These are phyloP conservation scores for Scaptodrosophila lebanonensis DNA, from an alignment of 1,140 invertebrate species.

Conservation along the genomic window DNA sequence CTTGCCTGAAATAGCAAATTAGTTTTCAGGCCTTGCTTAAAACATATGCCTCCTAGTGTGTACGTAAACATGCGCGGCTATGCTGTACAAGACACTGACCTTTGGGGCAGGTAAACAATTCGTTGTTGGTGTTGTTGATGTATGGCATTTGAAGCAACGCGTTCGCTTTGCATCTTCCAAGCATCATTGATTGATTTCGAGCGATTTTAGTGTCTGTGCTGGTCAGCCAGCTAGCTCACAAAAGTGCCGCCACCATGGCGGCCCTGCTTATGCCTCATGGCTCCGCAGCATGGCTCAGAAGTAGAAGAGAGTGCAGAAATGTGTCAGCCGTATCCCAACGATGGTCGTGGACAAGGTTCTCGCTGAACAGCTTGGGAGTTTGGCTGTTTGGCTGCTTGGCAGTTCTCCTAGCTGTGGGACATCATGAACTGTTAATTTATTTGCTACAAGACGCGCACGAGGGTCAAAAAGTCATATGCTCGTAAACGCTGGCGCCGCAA, in stretches of 20 bases:
- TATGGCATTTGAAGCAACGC: too few relatives aligned
- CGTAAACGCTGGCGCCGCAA: slow-evolving; percentile 33
- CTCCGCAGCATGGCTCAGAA: slow-evolving; percentile 20
- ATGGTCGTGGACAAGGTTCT: too few relatives aligned
- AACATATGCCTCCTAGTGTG: too few relatives aligned
- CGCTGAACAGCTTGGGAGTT: too few relatives aligned
- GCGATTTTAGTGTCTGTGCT: slow-evolving; percentile 41
- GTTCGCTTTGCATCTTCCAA: neutral
- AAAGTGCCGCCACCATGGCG: slow-evolving; percentile 35
- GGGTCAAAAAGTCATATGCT: slow-evolving; percentile 61
- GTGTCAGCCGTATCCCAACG: slow-evolving; percentile 17
- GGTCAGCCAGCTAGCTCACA: slow-evolving; percentile 1
- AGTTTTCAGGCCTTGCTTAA: too few relatives aligned
- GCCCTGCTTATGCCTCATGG: slow-evolving; percentile 14
- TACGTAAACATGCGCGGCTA: too few relatives aligned
- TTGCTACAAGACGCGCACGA: slow-evolving; percentile 59
- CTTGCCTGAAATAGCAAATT: too few relatives aligned
- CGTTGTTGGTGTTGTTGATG: too few relatives aligned
- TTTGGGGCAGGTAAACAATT: too few relatives aligned
- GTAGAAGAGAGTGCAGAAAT: slow-evolving; percentile 11
- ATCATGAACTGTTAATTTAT: slow-evolving; percentile 64
- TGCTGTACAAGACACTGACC: too few relatives aligned
- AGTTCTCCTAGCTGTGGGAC: slow-evolving; percentile 24
- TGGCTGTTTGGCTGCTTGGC: too few relatives aligned
- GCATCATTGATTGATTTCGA: slow-evolving; percentile 42